phyloP scores from a whole-genome alignment of 1,140 invertebrate species.

The Vanessa atalanta region DNA sequence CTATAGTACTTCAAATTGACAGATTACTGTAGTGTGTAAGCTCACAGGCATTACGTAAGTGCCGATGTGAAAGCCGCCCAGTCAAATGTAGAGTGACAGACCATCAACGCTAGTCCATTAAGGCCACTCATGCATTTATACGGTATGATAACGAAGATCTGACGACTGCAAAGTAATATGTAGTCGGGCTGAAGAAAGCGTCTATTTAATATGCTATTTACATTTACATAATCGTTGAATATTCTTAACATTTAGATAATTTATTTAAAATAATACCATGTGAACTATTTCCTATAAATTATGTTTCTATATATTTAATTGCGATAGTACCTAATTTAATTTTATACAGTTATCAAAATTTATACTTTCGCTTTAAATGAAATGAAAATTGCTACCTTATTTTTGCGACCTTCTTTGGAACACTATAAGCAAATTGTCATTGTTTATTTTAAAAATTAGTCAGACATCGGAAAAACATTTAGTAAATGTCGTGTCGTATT shows the following conservation, averaged over 20 bases:
- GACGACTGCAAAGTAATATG: slow-evolving; percentile 16
- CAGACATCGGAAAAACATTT: no score
- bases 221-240: neutral
- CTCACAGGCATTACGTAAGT: slow-evolving; percentile 50
- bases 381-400: no score
- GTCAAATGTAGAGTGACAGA: slow-evolving; percentile 78
- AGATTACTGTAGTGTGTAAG: slow-evolving; percentile 49
- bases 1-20: slow-evolving; percentile 48
- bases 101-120: slow-evolving; percentile 76
- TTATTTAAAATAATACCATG: neutral
- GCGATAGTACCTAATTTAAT: no score
- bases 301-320: neutral
- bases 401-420: no score
- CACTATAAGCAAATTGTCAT: no score
- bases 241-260: neutral
- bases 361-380: no score
- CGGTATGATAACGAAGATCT: slow-evolving; percentile 19
- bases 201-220: slow-evolving; percentile 1
- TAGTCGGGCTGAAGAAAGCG: neutral
- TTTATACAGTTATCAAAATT: no score
- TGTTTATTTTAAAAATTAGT: no score
- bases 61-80: slow-evolving; percentile 69
- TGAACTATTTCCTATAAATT: neutral
- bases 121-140: slow-evolving; percentile 41
- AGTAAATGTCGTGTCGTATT: slow-evolving; percentile 21